phyloP scores from a whole-genome alignment of 2,888 invertebrate species.

The Sphaeridia pumilis region DNA sequence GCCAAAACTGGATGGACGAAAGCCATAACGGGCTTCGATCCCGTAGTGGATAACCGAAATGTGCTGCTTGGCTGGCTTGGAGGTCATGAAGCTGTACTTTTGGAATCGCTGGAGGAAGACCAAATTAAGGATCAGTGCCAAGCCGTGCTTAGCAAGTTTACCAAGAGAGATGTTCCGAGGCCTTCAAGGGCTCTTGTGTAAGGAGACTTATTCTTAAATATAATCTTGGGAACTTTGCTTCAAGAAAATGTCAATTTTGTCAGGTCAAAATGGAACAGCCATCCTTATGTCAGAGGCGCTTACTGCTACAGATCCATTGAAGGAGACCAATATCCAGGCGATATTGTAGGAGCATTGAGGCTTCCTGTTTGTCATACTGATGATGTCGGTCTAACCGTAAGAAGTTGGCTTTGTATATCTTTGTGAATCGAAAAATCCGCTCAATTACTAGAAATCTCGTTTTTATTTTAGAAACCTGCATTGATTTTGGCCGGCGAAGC shows the following conservation, averaged over 20 bases:
- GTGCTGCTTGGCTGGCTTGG: constrained; percentile 56
- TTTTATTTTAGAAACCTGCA: constrained; percentile 43
- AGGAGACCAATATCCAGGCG: constrained; percentile 42
- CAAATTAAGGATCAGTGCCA: constrained; percentile 46
- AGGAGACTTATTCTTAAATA: constrained; percentile 23
- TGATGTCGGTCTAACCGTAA: constrained; percentile 4
- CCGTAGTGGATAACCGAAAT: constrained; percentile 43
- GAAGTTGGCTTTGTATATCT: no score
- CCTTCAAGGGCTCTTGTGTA: constrained; percentile 45
- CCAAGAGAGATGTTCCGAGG: constrained; percentile 43
- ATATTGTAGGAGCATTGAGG: constrained; percentile 41
- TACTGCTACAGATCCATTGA: constrained; percentile 48
- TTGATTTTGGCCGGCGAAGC: constrained; percentile 56
- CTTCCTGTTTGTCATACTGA: constrained; percentile 41
- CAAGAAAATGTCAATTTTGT: no score
- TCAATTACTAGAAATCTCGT: background rate
- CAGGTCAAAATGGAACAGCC: constrained; percentile 48
- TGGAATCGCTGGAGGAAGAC: constrained; percentile 47
- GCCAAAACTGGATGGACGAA: constrained; percentile 44
- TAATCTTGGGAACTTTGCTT: constrained; percentile 5
- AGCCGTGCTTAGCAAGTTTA: constrained; percentile 45
- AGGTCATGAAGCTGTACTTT: constrained; percentile 48
- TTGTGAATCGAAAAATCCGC: no score
- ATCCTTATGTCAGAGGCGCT: constrained; percentile 48
- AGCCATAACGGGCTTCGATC: constrained; percentile 54